These are phyloP conservation scores for Periphyllus acericola DNA, from an alignment of 2,888 invertebrate genomes.

Conservation along the genomic window DNA sequence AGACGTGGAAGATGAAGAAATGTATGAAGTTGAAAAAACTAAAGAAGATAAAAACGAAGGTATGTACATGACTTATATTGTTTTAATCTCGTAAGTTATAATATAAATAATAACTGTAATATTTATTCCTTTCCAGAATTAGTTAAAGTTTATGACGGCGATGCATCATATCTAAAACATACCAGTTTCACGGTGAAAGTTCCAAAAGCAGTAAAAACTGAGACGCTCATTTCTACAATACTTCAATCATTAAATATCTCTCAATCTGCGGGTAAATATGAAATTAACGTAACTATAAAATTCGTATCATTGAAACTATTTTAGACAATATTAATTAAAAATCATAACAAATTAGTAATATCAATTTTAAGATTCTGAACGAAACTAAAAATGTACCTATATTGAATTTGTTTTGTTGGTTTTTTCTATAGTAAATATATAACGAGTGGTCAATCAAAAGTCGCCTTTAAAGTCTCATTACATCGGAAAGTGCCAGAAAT, in stretches of 20 bases:
- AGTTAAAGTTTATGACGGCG: conserved; percentile 98
- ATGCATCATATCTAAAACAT: conserved; percentile 79
- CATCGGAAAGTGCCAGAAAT: too few species aligned
- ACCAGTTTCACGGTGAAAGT: conserved; percentile 58
- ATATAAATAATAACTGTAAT: neutral
- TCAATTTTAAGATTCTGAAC: neutral
- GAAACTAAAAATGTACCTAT: neutral
- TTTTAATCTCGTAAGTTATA: neutral
- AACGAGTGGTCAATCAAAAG: too few species aligned
- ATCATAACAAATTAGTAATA: neutral
- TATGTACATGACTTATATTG: conserved; percentile 67
- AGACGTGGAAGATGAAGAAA: conserved; percentile 92
- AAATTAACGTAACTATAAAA: neutral
- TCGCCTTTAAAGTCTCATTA: too few species aligned
- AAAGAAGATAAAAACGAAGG: conserved; percentile 95
- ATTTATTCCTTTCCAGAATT: conserved; percentile 74
- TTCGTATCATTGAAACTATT: neutral
- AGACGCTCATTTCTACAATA: conserved; percentile 58
- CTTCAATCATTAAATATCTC: conserved; percentile 58
- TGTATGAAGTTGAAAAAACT: conserved; percentile 73
- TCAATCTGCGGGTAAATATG: conserved; percentile 55
- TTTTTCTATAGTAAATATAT: too few species aligned
- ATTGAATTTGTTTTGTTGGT: neutral
- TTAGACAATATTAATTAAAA: neutral
- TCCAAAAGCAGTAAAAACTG: conserved; percentile 57